Percentiles rank a stretch among this genome's conserved stretches.
Evolutionary conservation across 2,888 invertebrate genomes (phyloP).

Genomic region (Acrobasis consociella): DNA sequence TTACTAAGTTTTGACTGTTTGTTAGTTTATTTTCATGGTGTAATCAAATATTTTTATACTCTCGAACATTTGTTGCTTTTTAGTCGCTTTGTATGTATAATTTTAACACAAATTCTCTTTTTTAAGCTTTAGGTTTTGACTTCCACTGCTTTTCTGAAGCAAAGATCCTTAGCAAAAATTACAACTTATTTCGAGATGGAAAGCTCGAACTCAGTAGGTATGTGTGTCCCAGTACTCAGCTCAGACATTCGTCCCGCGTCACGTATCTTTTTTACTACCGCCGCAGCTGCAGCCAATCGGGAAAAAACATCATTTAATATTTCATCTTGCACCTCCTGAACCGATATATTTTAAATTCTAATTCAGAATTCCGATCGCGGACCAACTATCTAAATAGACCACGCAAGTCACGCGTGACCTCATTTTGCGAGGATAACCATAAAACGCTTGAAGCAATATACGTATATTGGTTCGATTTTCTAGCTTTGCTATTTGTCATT

Average conservation of each 20-base stretch:
- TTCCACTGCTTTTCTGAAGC: too few species aligned
- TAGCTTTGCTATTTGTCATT: background rate
- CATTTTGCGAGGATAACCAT: background rate
- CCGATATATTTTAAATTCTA: constrained; percentile 79
- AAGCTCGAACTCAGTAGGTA: background rate
- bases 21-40: too few species aligned
- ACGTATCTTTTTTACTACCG: constrained; percentile 76
- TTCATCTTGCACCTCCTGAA: constrained; percentile 66
- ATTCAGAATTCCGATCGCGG: constrained; percentile 46
- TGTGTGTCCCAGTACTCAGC: background rate
- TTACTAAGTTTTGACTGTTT: too few species aligned
- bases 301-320: constrained; percentile 70
- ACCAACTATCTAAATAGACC: background rate
- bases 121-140: too few species aligned
- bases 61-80: too few species aligned
- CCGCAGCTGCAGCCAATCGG: constrained; percentile 75
- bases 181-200: background rate
- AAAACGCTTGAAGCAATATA: background rate
- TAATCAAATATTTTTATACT: too few species aligned
- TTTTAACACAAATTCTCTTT: too few species aligned
- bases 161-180: background rate
- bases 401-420: constrained; percentile 2
- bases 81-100: too few species aligned
- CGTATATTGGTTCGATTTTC: background rate
- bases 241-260: constrained; percentile 41